phyloP scores from a whole-genome alignment of 2,797 vertebrate genomes.

The Acanthurus leucopareius region DNA sequence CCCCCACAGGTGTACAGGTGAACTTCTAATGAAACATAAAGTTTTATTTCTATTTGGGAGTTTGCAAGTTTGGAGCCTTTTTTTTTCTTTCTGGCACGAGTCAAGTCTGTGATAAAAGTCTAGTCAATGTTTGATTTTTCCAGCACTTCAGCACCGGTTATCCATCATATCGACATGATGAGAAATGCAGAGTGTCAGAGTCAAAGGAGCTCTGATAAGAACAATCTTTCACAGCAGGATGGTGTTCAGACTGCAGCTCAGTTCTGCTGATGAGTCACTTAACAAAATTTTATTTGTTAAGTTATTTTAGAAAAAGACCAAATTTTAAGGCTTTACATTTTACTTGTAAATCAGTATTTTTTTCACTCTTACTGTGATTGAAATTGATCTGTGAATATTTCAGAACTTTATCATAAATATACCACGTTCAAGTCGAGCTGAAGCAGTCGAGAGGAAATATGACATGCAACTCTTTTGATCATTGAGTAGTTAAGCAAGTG shows the following conservation, averaged over 20 bases:
- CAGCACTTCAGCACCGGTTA: background rate
- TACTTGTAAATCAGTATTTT: background rate
- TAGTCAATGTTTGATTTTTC: slow-evolving; percentile 1
- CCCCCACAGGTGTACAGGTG: slow-evolving; percentile 5
- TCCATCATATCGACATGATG: slow-evolving; percentile 3
- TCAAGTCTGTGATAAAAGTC: slow-evolving; percentile 3
- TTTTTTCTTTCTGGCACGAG: no score
- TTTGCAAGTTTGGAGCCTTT: background rate
- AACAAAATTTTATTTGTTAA: background rate
- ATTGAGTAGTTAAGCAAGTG: background rate
- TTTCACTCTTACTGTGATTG: background rate
- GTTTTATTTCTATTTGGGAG: slow-evolving; percentile 8
- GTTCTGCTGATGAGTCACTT: background rate
- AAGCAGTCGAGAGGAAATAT: background rate
- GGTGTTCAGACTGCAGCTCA: background rate
- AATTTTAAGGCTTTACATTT: background rate
- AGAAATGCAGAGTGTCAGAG: background rate
- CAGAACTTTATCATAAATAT: no score
- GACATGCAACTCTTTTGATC: background rate
- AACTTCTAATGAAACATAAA: background rate
- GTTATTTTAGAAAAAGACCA: background rate
- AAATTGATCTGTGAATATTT: background rate
- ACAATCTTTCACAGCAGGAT: background rate
- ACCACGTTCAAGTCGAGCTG: background rate
- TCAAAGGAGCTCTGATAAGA: background rate